Evolutionary conservation across 2,113 vertebrate species (phyloP), one percentile per base, ranked within the genome.

Genomic region (Cyanoramphus novaezelandiae): DNA sequence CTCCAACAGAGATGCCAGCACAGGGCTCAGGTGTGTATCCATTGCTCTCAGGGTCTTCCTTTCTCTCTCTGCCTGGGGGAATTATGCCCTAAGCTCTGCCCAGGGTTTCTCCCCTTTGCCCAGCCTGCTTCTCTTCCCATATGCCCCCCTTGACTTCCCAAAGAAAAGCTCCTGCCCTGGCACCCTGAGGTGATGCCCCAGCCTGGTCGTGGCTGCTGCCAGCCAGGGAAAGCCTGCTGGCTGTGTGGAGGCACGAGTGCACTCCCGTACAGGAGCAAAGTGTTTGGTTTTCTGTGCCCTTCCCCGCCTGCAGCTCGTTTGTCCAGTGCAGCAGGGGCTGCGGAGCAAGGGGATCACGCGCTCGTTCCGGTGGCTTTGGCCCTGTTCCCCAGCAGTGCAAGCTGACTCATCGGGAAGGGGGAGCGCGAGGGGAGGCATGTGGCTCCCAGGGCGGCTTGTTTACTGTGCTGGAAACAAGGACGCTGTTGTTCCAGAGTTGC

Each of bases 21-120:
- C 90, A 77, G 31, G 86, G 83, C 33, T 96, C 97, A 78, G 98
- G 99, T 99, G 96, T 76, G 75, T 82, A 19, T 74, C 75, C 55
- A 13, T 13, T 0, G 2, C 39, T 81, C 65, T 59, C 1, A 0
- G 27, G 27, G 13, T 67, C 46, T 93, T 86, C 21, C 11, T 0
- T 6, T 33, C 37, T 82, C 43, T 57, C 49, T 63, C 39, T 70
- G 69, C 21, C n/a, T 23, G 29, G 67, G 5, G 1, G 86, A 62
- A n/a, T 75, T 17, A 33, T 10, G 16, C 10, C 65, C 44, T 41
- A 33, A 90, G 13, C 35, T 90, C n/a, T 74, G 18, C 23, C 17
- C 20, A 14, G 39, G 19, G 11, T 12, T 60, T 86, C 50, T 85
- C 33, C 69, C 55, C 29, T 8, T 78, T 86, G 57, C 57, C 29